Percentiles rank a stretch among this genome's conserved stretches.
phyloP scores from a whole-genome alignment of 2,113 vertebrate genomes.

The Sciurus niger region DNA sequence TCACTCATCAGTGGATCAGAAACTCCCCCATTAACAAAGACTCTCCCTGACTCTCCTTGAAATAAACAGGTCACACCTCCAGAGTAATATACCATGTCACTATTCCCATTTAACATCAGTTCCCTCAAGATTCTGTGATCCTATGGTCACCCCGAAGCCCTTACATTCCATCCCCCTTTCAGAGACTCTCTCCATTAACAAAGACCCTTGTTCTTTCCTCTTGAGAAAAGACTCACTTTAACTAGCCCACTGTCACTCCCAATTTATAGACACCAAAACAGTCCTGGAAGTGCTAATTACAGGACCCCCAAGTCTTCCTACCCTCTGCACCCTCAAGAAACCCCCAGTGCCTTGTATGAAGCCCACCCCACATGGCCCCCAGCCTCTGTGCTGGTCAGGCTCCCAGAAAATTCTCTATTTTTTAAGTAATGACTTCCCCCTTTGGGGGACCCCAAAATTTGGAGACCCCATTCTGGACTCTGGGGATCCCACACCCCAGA shows the following conservation, averaged over 20 bases:
- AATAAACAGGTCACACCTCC: conserved; percentile 66
- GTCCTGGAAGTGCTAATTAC: conserved; percentile 82
- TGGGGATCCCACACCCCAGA: conserved; percentile 66
- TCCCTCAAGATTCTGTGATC: conserved; percentile 64
- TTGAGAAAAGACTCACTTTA: conserved; percentile 70
- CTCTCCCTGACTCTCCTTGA: conserved; percentile 9
- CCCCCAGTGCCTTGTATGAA: conserved; percentile 85
- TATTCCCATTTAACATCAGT: conserved; percentile 50
- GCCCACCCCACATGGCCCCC: conserved; percentile 77
- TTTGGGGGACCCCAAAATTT: conserved; percentile 80
- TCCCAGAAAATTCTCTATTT: conserved; percentile 85
- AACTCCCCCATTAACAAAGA: conserved; percentile 57
- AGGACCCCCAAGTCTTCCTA: conserved; percentile 81
- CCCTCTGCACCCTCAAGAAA: conserved; percentile 74
- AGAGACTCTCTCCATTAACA: conserved; percentile 68
- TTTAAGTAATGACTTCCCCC: conserved; percentile 77
- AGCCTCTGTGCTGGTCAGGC: conserved; percentile 76
- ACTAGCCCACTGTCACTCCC: conserved; percentile 49
- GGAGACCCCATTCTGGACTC: conserved; percentile 73
- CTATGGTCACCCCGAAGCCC: conserved; percentile 41
- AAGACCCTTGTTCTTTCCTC: conserved; percentile 27
- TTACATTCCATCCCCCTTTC: neutral
- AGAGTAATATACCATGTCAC: conserved; percentile 52
- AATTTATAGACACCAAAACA: conserved; percentile 80
- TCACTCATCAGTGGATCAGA: conserved; percentile 60